These are phyloP conservation scores for Amphiprion percula DNA, from an alignment of 2,113 vertebrate genomes.

Conservation along the genomic window DNA sequence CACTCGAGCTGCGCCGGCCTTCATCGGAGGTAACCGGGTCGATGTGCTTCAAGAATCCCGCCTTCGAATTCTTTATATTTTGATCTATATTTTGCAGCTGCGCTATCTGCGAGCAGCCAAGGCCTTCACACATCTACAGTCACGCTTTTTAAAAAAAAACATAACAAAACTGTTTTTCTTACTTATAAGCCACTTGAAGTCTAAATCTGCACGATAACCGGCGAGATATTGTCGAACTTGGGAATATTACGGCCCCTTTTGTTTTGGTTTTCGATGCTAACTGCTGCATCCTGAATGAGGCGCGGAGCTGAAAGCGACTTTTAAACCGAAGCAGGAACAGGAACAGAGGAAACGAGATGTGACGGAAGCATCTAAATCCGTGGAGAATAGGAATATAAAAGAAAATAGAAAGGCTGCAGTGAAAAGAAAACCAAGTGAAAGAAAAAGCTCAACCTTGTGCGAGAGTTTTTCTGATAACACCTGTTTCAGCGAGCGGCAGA, in stretches of 20 bases:
- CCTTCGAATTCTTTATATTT: conserved; percentile 22
- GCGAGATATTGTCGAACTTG: neutral
- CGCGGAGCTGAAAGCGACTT: conserved; percentile 47
- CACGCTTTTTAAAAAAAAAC: too few species aligned
- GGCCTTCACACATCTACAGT: neutral
- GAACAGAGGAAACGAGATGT: conserved; percentile 36
- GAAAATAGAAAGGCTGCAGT: conserved; percentile 16
- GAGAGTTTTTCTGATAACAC: conserved; percentile 27
- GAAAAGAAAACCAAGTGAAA: conserved; percentile 33
- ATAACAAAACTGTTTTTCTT: too few species aligned
- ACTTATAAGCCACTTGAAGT: neutral
- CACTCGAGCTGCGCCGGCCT: conserved; percentile 45
- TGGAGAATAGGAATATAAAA: conserved; percentile 62
- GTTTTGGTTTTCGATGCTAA: conserved; percentile 24
- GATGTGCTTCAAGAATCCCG: conserved; percentile 5
- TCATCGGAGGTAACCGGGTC: conserved; percentile 24
- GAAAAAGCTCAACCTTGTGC: conserved; percentile 29
- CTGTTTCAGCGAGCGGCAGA: conserved; percentile 11
- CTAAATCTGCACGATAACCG: conserved; percentile 17
- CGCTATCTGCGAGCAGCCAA: neutral
- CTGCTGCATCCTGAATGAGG: conserved; percentile 48
- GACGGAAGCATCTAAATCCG: conserved; percentile 57
- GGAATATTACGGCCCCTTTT: conserved; percentile 33
- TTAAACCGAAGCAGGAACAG: conserved; percentile 37
- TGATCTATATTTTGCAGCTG: conserved; percentile 45